Conservation (phyloP, 2,113 vertebrate species). For the Gopherus evgoodei region DNA sequence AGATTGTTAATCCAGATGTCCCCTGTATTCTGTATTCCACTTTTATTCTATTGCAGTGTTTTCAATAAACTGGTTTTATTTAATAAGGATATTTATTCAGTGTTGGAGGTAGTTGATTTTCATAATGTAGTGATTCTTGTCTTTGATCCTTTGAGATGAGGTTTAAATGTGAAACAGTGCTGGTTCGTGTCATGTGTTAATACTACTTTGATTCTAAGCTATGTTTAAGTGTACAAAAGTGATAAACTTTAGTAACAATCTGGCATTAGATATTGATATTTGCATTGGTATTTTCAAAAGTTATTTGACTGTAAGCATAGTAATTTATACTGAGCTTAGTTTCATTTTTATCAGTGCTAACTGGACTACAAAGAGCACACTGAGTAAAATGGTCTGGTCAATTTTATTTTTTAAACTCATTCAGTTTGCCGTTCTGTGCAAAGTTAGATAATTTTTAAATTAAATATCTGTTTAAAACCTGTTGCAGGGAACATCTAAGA, state of each 20-base stretch:
- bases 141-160: neutral
- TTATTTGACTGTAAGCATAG: neutral
- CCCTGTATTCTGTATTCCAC: neutral
- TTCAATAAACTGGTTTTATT: neutral
- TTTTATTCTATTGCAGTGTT: neutral
- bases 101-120: neutral
- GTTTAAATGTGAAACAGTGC: neutral
- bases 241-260: neutral
- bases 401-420: neutral
- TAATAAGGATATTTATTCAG: neutral
- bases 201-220: neutral
- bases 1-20: neutral
- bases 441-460: neutral
- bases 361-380: neutral
- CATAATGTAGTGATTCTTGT: neutral
- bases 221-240: neutral
- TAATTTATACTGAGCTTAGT: neutral
- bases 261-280: neutral
- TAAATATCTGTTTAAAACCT: neutral
- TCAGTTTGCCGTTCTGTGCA: fast-evolving
- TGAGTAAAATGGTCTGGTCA: neutral
- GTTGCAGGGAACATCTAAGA: neutral
- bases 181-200: neutral
- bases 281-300: neutral
- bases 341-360: neutral